These are phyloP conservation scores for Oedothorax gibbosus DNA, from an alignment of 1,140 invertebrate species.

Conservation along the genomic window DNA sequence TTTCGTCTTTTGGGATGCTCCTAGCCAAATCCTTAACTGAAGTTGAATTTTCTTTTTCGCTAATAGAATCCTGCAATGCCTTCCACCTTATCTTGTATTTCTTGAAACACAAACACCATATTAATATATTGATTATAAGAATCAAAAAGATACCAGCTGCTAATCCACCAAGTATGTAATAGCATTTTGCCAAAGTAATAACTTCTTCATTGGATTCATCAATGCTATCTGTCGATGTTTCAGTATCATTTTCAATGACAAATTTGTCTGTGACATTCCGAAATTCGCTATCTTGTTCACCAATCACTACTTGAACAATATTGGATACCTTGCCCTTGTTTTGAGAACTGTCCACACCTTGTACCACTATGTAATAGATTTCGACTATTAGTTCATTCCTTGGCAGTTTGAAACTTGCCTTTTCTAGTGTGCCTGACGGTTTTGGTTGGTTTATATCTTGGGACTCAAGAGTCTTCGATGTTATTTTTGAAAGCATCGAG, in stretches of 20 bases:
- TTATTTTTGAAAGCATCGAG: slow-evolving; percentile 17
- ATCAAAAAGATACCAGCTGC: slow-evolving; percentile 1
- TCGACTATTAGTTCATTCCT: not conserved
- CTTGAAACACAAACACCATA: slow-evolving; percentile 29
- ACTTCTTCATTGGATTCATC: not conserved
- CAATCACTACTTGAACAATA: slow-evolving; percentile 15
- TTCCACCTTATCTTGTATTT: slow-evolving; percentile 18
- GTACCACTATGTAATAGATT: slow-evolving; percentile 21
- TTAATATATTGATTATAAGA: slow-evolving; percentile 32
- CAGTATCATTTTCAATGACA: slow-evolving; percentile 4
- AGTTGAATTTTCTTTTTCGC: not conserved
- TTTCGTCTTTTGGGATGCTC: not conserved
- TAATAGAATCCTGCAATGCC: not conserved
- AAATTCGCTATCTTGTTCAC: not conserved
- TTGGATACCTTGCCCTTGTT: slow-evolving; percentile 40
- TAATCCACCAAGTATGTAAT: not conserved
- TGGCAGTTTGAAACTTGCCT: not conserved
- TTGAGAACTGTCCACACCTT: not conserved
- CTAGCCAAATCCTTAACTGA: not conserved
- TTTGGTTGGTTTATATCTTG: not conserved
- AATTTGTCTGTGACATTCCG: not conserved
- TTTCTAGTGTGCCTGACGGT: slow-evolving; percentile 6
- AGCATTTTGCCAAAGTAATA: not conserved
- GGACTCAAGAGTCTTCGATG: not conserved
- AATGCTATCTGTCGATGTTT: slow-evolving; percentile 19